Percentiles rank a stretch among this genome's conserved stretches.
Evolutionary conservation across 2,113 vertebrate species (phyloP).

Genomic region (Hemicordylus capensis): DNA sequence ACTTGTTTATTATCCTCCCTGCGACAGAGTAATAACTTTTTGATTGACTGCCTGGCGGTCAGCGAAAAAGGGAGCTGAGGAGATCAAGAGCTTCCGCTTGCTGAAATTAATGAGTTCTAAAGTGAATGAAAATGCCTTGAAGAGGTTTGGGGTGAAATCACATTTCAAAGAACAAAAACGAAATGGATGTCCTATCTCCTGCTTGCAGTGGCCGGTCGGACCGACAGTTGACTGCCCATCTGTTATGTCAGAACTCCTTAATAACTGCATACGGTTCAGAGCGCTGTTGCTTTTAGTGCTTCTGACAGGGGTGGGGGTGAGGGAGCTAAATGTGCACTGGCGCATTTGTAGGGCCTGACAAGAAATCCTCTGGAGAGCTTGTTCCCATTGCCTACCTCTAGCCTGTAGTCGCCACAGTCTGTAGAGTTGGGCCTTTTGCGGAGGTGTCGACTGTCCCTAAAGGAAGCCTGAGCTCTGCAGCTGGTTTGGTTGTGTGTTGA

Average conservation of each 20-base stretch:
- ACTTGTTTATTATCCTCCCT: slow-evolving; percentile 41
- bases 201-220: slow-evolving; percentile 46
- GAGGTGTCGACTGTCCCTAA: background rate
- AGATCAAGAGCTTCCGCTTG: slow-evolving; percentile 42
- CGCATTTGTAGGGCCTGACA: background rate
- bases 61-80: background rate
- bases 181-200: slow-evolving; percentile 50
- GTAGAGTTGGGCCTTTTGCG: background rate
- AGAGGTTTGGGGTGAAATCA: slow-evolving; percentile 55
- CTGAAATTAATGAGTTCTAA: slow-evolving; percentile 53
- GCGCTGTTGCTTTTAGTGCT: slow-evolving; percentile 6
- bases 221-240: slow-evolving; percentile 60
- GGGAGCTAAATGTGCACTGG: slow-evolving; percentile 32
- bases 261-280: slow-evolving; percentile 31
- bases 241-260: slow-evolving; percentile 68
- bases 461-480: background rate
- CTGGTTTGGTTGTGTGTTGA: background rate
- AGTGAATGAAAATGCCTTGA: slow-evolving; percentile 48
- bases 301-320: slow-evolving; percentile 36
- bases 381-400: background rate
- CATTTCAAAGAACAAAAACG: slow-evolving; percentile 56
- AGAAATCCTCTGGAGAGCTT: background rate
- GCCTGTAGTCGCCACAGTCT: background rate
- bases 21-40: slow-evolving; percentile 32
- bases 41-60: slow-evolving; percentile 34